A percentile compares a stretch with the other conserved stretches of the same genome.
Evolutionary conservation across 2,797 vertebrate species (phyloP).

Genomic region (Botia almorhae): DNA sequence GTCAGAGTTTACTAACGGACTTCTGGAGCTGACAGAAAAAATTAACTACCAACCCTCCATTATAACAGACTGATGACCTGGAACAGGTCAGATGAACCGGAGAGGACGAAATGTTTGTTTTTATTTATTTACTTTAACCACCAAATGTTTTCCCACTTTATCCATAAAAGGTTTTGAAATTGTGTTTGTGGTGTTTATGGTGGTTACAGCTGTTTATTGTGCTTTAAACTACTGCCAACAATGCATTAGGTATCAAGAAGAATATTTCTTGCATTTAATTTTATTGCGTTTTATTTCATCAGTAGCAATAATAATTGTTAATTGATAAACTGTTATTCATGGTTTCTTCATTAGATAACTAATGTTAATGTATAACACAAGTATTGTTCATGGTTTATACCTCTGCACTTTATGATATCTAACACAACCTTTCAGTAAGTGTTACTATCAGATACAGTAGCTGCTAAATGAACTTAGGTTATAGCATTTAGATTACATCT

Average conservation of each 20-base stretch:
- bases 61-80: slow-evolving; percentile 17
- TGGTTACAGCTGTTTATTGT: not conserved
- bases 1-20: slow-evolving; percentile 42
- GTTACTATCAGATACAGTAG: not conserved
- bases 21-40: slow-evolving; percentile 20
- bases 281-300: too few relatives aligned
- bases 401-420: too few relatives aligned
- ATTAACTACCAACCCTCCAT: not conserved
- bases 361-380: not conserved
- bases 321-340: not conserved
- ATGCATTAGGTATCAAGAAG: too few relatives aligned
- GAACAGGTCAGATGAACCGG: too few relatives aligned
- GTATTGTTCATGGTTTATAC: too few relatives aligned
- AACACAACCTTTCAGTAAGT: too few relatives aligned
- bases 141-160: not conserved
- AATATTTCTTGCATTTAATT: too few relatives aligned
- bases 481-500: not conserved
- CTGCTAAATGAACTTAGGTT: too few relatives aligned
- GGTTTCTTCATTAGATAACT: not conserved
- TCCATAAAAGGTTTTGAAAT: not conserved
- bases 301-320: too few relatives aligned
- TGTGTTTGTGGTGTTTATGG: too few relatives aligned
- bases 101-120: not conserved
- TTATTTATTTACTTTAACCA: not conserved
- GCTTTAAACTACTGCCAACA: not conserved